Evolutionary conservation across 2,113 vertebrate species (phyloP), one percentile per base, ranked within the genome.

Genomic region (Synodontis membranacea): DNA sequence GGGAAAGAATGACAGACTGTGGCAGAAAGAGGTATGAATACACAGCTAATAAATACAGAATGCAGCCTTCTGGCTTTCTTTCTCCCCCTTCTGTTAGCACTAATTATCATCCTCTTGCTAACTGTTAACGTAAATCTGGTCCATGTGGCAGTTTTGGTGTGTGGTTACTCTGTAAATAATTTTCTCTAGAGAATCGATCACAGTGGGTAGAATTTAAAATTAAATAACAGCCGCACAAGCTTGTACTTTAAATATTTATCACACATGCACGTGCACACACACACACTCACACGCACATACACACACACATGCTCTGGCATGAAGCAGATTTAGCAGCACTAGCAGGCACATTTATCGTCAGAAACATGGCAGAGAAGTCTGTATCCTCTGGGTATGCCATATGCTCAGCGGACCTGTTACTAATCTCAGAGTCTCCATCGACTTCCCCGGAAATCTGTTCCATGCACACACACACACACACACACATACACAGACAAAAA

Each of bases 331-430:
- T 58, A 80, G 52, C 52, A 2, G 54, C 5, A 0, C 31, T 58
- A 58, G 78, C 34, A 60, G 54, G 11, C 37, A 81, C 12, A 81
- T 81, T 81, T 81, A 81, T 62, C 44, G 54, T n/a, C 54, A 81
- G 80, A 60, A 81, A 62, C 80, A 81, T 81, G 80, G 80, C 80
- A 60, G 52, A 81, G 80, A 3, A 60, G 34, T 81, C 37, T 81
- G 80, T 60, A 81, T 81, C 80, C 80, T 81, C 80, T 81, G 80
- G 80, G 80, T 81, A 81, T 15, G 56, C 80, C 80, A 81, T 81
- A 81, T 81, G 80, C 80, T 81, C 80, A 44, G 62, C 25, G 56
- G 80, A 81, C 80, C 80, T 81, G 80, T 81, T 81, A 81, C 80
- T 81, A 81, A 81, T 78, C 54, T 81, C 37, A n/a, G 25, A 58